Percentiles rank a stretch among this genome's conserved stretches.
Evolutionary conservation across 2,113 vertebrate genomes (phyloP).

Genomic region (Myrmecophaga tridactyla): DNA sequence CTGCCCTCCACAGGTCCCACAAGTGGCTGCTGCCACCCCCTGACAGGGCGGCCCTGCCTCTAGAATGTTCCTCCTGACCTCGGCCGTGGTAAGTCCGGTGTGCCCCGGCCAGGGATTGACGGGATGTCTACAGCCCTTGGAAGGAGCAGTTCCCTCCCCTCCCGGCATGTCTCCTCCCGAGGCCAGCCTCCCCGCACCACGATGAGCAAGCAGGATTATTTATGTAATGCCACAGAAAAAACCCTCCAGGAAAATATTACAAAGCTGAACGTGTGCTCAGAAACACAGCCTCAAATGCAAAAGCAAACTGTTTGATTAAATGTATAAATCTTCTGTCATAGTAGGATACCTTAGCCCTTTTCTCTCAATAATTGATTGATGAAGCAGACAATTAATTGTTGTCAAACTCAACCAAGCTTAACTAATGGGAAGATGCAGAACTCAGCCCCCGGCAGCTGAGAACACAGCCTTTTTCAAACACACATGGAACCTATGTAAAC

Average conservation of each 20-base stretch:
- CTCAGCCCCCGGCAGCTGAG: background rate
- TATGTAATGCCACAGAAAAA: background rate
- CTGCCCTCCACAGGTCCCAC: no score
- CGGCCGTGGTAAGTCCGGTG: no score
- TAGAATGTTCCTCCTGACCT: background rate
- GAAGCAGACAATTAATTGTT: background rate
- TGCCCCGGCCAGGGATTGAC: background rate
- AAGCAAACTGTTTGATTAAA: background rate
- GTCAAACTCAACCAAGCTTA: background rate
- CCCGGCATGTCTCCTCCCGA: background rate
- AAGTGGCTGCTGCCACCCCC: background rate
- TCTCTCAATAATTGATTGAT: background rate
- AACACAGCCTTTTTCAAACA: background rate
- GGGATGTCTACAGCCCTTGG: background rate
- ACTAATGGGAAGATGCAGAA: background rate
- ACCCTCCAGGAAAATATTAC: background rate
- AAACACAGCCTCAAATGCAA: background rate
- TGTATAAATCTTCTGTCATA: background rate
- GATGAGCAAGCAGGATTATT: background rate
- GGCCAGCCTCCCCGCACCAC: background rate
- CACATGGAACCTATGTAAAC: background rate
- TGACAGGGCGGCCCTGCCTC: background rate
- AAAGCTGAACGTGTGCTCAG: background rate
- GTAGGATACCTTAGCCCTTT: background rate
- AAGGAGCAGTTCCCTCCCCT: background rate